Evolutionary conservation across 2,797 vertebrate genomes (phyloP), one percentile per base, ranked within the genome.

Genomic region (Scarus forsteni): DNA sequence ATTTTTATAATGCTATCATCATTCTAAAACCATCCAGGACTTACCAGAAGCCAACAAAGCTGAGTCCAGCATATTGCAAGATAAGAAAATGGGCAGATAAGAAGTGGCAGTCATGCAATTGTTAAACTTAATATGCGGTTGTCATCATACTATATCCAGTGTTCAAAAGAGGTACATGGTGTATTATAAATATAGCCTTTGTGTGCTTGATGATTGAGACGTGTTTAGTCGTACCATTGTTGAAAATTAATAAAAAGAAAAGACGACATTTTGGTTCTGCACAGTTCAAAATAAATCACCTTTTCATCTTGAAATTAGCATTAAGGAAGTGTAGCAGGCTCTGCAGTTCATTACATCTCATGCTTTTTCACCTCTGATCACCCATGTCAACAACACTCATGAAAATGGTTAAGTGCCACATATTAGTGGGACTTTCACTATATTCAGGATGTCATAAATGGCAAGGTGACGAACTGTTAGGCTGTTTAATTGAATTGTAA

Each of bases 401-500:
- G 43, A 62, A 73, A 81, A 66, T 13, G 49, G 40, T 49, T 56
- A 62, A 72, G 51, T 35, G 36, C 66, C 50, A 35, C 13, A 45
- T 64, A 68, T 62, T 68, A 71, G 42, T 18, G 19, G 35, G 39
- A 45, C 46, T 73, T 70, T 65, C 5, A 15, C 59, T 73, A 49
- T 62, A 73, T 56, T 65, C 43, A 13, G 36, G 61, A 72, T 66
- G 54, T 64, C 64, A 62, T 66, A 52, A 85, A 79, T 65, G 51
- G 38, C 35, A 74, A 80, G 49, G 61, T 80, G 73, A 53, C 70
- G 53, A 81, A 71, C 77, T 72, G 50, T 35, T 53, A 36, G 10
- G 18, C 39, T 65, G 39, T 68, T 63, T 82, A 77, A 73, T 45
- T 77, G 71, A 85, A 77, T 56, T 70, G 60, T 70, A 60, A 71